Percentiles rank a stretch among this genome's conserved stretches.
Evolutionary conservation across 1,140 invertebrate species (phyloP).

Genomic region (Oryctes rhinoceros): DNA sequence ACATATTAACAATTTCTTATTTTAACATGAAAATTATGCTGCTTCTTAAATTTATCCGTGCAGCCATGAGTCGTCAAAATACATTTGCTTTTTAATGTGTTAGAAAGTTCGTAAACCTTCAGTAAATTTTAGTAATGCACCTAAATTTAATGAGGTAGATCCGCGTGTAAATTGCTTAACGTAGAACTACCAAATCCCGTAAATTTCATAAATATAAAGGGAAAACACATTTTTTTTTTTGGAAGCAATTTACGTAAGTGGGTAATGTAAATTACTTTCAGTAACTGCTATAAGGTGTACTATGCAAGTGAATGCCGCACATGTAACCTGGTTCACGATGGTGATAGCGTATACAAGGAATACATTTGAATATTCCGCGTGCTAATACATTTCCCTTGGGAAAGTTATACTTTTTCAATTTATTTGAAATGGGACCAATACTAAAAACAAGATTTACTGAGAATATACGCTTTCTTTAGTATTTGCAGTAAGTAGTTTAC

Average conservation of each 20-base stretch:
- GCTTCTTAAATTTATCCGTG: not conserved
- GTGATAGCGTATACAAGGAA: not conserved
- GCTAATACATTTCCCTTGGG: too few relatives aligned
- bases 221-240: not conserved
- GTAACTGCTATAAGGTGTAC: not conserved
- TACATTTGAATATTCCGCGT: not conserved
- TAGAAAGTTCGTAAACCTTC: too few relatives aligned
- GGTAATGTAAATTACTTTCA: not conserved
- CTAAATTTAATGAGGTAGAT: not conserved
- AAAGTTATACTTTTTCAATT: too few relatives aligned
- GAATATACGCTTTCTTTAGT: too few relatives aligned
- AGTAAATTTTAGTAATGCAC: not conserved
- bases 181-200: not conserved
- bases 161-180: not conserved
- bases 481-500: too few relatives aligned
- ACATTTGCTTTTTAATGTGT: too few relatives aligned
- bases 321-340: not conserved
- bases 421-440: too few relatives aligned
- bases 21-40: not conserved
- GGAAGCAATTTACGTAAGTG: conserved; percentile 5
- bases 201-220: not conserved
- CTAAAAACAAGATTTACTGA: too few relatives aligned
- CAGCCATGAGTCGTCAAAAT: not conserved
- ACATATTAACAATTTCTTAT: not conserved
- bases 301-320: not conserved